phyloP scores from a whole-genome alignment of 2,113 vertebrate genomes.

The Amphiprion percula region DNA sequence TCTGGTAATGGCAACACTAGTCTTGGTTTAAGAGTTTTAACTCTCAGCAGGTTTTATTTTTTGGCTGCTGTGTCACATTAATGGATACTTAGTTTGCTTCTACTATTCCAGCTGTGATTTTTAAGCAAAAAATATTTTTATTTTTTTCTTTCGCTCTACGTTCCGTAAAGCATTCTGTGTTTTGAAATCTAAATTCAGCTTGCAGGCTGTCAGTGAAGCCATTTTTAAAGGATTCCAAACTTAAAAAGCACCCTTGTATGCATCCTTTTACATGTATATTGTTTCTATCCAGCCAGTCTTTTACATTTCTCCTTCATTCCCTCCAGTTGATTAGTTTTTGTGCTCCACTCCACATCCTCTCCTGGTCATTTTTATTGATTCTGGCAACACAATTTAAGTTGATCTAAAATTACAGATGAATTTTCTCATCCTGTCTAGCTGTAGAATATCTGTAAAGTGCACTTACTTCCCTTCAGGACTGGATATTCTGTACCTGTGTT shows the following conservation, averaged over 20 bases:
- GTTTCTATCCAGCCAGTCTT: not conserved
- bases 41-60: too few relatives aligned
- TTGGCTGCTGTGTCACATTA: too few relatives aligned
- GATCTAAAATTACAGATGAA: slow-evolving; percentile 1
- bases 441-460: slow-evolving; percentile 74
- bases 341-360: not conserved
- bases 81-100: too few relatives aligned
- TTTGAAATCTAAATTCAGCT: not conserved
- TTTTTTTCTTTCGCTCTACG: not conserved
- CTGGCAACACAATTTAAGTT: not conserved
- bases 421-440: slow-evolving; percentile 3
- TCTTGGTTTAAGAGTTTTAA: too few relatives aligned
- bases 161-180: not conserved
- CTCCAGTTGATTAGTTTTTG: not conserved
- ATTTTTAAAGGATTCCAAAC: slow-evolving; percentile 18
- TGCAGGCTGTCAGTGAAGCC: not conserved
- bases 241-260: not conserved
- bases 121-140: too few relatives aligned
- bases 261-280: not conserved
- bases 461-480: slow-evolving; percentile 60
- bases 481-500: slow-evolving; percentile 49
- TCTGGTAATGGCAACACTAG: not conserved
- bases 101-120: too few relatives aligned
- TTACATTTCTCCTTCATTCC: slow-evolving; percentile 4
- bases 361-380: not conserved